These are phyloP conservation scores for Drosophila recens DNA, from an alignment of 2,888 invertebrate species.

Conservation along the genomic window DNA sequence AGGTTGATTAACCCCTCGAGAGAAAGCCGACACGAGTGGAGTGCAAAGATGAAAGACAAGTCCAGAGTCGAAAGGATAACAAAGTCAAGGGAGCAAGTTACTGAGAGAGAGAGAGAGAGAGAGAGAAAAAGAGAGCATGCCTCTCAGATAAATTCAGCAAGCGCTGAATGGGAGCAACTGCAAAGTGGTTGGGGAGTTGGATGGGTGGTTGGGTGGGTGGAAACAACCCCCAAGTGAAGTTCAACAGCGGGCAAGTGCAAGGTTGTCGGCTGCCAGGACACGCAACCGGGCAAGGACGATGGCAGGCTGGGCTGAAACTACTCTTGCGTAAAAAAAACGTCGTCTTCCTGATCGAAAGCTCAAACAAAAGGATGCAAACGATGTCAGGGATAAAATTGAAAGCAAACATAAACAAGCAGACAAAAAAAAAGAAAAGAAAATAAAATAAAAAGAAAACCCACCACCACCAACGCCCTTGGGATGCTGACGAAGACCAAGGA, in stretches of 20 bases:
- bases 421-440: conserved; percentile 2
- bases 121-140: not conserved
- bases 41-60: conserved; percentile 37
- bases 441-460: conserved; percentile 22
- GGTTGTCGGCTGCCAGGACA: conserved; percentile 52
- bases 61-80: conserved; percentile 32
- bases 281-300: conserved; percentile 52
- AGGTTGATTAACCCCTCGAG: conserved; percentile 74
- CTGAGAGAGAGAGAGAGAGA: not conserved
- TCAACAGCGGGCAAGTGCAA: conserved; percentile 78
- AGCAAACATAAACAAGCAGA: conserved; percentile 63
- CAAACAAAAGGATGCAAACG: conserved; percentile 62
- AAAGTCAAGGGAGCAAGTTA: conserved; percentile 17
- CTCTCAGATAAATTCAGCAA: conserved; percentile 73
- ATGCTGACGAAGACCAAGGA: conserved; percentile 8
- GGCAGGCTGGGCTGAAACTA: not conserved
- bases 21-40: conserved; percentile 43
- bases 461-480: conserved; percentile 30
- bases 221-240: conserved; percentile 72
- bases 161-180: conserved; percentile 45
- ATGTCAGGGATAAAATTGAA: conserved; percentile 73
- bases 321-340: conserved; percentile 10
- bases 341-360: conserved; percentile 46
- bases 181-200: not conserved
- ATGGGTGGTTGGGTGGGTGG: conserved; percentile 9